Evolutionary conservation across 1,140 invertebrate species (phyloP).

Genomic region (Halesus radiatus): DNA sequence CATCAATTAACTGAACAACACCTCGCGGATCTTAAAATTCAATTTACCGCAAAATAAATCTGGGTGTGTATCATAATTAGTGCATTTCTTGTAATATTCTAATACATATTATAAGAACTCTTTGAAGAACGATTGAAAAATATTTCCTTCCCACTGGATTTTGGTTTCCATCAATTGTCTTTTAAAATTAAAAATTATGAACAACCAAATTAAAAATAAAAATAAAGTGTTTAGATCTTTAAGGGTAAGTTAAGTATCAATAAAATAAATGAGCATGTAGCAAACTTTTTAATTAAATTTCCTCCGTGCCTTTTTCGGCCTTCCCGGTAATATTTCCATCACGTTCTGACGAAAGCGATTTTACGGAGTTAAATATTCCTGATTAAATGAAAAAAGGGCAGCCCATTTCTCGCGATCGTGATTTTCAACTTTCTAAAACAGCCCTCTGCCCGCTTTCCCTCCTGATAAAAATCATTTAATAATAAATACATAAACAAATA

Average conservation of each 20-base stretch:
- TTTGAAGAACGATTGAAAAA: no score
- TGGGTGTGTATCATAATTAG: no score
- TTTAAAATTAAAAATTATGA: background rate
- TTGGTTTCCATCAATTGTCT: no score
- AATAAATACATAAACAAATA: conserved; percentile 25
- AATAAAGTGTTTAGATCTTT: background rate
- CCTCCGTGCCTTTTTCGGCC: background rate
- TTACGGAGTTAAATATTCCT: background rate
- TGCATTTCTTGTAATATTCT: no score
- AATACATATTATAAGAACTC: no score
- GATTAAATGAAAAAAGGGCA: conserved; percentile 19
- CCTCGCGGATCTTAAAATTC: no score
- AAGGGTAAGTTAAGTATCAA: no score
- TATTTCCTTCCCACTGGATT: no score
- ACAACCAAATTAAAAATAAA: background rate
- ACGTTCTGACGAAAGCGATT: background rate
- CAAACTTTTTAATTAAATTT: background rate
- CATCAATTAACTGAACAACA: no score
- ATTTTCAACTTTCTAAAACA: conserved; percentile 2
- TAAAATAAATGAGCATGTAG: background rate
- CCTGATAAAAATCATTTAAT: conserved; percentile 4
- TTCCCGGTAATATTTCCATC: background rate
- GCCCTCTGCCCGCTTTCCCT: background rate
- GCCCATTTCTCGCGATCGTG: background rate
- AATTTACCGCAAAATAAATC: no score